phyloP scores from a whole-genome alignment of 2,888 invertebrate species.

The Zaprionus obscuricornis region DNA sequence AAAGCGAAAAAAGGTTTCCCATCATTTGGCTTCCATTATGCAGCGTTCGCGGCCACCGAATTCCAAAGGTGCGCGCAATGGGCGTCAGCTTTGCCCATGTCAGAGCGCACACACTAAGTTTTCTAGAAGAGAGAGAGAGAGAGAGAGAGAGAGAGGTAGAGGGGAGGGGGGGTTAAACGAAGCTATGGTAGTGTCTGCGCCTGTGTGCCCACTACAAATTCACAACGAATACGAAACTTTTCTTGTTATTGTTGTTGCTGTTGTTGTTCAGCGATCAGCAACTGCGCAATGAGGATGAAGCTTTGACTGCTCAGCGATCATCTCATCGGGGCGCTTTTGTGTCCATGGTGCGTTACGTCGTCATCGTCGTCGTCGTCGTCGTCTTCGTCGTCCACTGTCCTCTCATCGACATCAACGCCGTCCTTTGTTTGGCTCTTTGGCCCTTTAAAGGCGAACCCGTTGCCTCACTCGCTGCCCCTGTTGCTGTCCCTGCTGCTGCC shows the following conservation, averaged over 20 bases:
- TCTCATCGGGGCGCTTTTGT: slow-evolving; percentile 73
- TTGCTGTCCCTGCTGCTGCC: background rate
- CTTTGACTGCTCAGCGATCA: slow-evolving; percentile 63
- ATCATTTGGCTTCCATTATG: slow-evolving; percentile 78
- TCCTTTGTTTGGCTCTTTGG: slow-evolving; percentile 72
- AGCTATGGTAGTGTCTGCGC: slow-evolving; percentile 40
- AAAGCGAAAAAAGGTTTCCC: slow-evolving; percentile 73
- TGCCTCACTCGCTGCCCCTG: slow-evolving; percentile 8
- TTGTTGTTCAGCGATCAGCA: slow-evolving; percentile 21
- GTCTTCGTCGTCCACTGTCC: slow-evolving; percentile 31
- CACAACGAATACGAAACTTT: slow-evolving; percentile 59
- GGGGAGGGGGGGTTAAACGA: background rate
- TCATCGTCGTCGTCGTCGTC: too few species aligned
- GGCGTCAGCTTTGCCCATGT: slow-evolving; percentile 46
- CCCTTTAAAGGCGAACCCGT: slow-evolving; percentile 50
- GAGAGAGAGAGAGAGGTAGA: background rate
- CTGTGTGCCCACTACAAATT: slow-evolving; percentile 70
- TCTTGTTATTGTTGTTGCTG: slow-evolving; percentile 24
- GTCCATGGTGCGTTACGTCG: slow-evolving; percentile 43
- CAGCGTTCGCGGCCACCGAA: slow-evolving; percentile 77
- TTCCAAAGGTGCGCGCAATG: slow-evolving; percentile 68
- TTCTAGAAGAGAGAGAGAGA: background rate
- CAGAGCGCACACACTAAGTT: too few species aligned
- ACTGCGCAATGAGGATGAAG: slow-evolving; percentile 26
- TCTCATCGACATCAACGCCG: slow-evolving; percentile 71